Evolutionary conservation across 2,888 invertebrate genomes (phyloP).

Genomic region (Platypus cylindrus): DNA sequence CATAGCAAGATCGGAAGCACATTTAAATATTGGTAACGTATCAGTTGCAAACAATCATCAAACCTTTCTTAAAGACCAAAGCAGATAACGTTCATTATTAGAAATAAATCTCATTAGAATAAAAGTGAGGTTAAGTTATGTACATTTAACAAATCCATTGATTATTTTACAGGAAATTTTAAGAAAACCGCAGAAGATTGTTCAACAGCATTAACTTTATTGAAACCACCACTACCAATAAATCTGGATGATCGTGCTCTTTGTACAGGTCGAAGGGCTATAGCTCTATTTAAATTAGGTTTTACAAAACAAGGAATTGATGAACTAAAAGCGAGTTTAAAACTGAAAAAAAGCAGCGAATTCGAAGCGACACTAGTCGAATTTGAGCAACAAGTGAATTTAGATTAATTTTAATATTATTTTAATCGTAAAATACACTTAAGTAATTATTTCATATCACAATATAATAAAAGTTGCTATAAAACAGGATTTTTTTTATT

Average conservation of each 20-base stretch:
- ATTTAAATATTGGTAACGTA: slow-evolving; percentile 42
- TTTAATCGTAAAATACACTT: no score
- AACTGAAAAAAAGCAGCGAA: slow-evolving; percentile 47
- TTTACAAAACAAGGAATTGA: slow-evolving; percentile 54
- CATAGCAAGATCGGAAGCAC: slow-evolving; percentile 67
- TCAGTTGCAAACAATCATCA: no score
- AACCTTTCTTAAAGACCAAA: no score
- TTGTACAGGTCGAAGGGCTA: slow-evolving; percentile 62
- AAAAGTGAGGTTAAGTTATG: no score
- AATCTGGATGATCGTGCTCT: slow-evolving; percentile 59
- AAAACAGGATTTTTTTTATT: no score
- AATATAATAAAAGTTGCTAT: no score
- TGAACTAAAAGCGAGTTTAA: slow-evolving; percentile 63
- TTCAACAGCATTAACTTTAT: slow-evolving; percentile 56
- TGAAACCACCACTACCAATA: slow-evolving; percentile 57
- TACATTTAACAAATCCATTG: background rate
- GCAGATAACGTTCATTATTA: no score
- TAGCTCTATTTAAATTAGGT: slow-evolving; percentile 58
- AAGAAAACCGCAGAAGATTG: slow-evolving; percentile 45
- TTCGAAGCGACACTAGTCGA: slow-evolving; percentile 35
- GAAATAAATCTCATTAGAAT: background rate
- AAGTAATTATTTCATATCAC: no score
- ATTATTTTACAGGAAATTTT: slow-evolving; percentile 44
- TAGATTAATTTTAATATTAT: no score
- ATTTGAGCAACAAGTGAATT: no score